A percentile compares a stretch with the other conserved stretches of the same genome.
These are phyloP conservation scores for Acanthurus leucopareius DNA, from an alignment of 2,797 vertebrate species.

Conservation along the genomic window DNA sequence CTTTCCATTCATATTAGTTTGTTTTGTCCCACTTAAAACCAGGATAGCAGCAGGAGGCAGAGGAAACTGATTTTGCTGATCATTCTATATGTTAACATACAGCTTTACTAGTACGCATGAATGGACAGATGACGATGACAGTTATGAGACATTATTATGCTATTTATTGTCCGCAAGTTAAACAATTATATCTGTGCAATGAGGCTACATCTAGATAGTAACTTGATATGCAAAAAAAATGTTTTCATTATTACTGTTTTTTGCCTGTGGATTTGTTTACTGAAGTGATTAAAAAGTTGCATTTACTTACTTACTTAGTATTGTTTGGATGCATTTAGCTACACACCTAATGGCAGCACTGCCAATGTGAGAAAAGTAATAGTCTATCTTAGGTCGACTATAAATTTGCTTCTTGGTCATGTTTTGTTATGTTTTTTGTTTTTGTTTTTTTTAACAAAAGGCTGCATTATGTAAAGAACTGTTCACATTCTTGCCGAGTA, in stretches of 20 bases:
- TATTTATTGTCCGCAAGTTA: constrained; percentile 20
- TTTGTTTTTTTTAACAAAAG: too few relatives aligned
- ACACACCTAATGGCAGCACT: constrained; percentile 6
- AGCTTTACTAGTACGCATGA: not conserved
- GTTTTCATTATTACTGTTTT: constrained; percentile 3
- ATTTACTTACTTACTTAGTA: constrained; percentile 9
- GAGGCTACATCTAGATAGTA: constrained; percentile 1
- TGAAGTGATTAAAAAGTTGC: constrained; percentile 22
- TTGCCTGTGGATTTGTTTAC: constrained; percentile 30
- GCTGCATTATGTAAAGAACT: too few relatives aligned
- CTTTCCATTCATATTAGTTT: not conserved
- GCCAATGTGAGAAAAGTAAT: constrained; percentile 11
- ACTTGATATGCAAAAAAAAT: constrained; percentile 5
- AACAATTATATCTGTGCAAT: not conserved
- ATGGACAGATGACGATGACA: constrained; percentile 7
- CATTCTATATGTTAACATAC: constrained; percentile 3
- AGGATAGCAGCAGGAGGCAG: not conserved
- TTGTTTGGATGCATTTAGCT: constrained; percentile 13
- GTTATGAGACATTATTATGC: not conserved
- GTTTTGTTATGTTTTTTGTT: not conserved
- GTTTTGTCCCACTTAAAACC: constrained; percentile 4
- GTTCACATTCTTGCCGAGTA: too few relatives aligned
- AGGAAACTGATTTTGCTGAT: constrained; percentile 8
- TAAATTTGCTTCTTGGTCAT: not conserved
- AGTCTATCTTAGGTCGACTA: not conserved